These are phyloP conservation scores for Spilarctia lutea DNA, from an alignment of 2,888 invertebrate genomes.

Conservation along the genomic window DNA sequence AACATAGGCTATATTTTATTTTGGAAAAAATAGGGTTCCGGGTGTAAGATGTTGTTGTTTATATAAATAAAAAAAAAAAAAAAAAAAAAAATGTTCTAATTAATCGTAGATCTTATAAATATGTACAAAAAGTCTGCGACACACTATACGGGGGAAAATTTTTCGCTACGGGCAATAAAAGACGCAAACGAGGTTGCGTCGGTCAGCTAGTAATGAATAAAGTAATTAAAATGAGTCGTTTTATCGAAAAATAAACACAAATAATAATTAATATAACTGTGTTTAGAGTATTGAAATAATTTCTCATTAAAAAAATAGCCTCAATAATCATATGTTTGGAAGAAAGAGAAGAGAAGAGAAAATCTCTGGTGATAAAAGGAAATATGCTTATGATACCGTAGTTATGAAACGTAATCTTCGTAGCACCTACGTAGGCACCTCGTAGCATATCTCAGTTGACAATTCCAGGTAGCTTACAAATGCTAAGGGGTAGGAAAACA, in stretches of 20 bases:
- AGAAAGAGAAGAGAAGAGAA: background rate
- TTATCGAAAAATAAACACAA: background rate
- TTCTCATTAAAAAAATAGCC: background rate
- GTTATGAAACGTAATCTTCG: conserved; percentile 35
- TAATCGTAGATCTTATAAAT: too few relatives aligned
- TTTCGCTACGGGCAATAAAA: too few relatives aligned
- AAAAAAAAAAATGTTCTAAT: too few relatives aligned
- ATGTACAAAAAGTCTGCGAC: too few relatives aligned
- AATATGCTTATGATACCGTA: conserved; percentile 16
- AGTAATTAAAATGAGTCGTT: background rate
- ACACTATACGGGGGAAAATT: too few relatives aligned
- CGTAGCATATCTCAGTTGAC: conserved; percentile 46
- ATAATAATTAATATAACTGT: background rate
- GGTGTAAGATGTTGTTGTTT: too few relatives aligned
- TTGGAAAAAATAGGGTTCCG: too few relatives aligned
- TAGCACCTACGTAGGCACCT: conserved; percentile 46
- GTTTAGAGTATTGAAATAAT: background rate
- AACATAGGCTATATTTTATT: too few relatives aligned
- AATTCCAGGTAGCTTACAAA: background rate
- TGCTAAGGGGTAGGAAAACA: background rate
- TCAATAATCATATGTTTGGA: background rate
- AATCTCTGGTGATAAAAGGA: background rate
- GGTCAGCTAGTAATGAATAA: too few relatives aligned
- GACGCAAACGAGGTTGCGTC: too few relatives aligned
- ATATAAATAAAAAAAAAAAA: too few relatives aligned